Evolutionary conservation across 2,797 vertebrate genomes (phyloP), one percentile per base, ranked within the genome.

Genomic region (Anguilla megastoma): DNA sequence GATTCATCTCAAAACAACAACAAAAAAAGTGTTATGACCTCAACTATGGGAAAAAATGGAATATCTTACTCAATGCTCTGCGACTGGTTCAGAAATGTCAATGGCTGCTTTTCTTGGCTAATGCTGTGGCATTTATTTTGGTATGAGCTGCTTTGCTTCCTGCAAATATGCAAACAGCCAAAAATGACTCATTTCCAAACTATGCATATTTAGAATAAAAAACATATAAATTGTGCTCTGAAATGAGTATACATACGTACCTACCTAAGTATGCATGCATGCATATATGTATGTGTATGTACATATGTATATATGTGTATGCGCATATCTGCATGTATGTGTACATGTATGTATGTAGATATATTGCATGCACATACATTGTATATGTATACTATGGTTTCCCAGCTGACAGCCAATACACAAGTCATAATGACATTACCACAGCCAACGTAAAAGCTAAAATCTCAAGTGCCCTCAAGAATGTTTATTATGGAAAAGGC

Each of bases 1-100:
- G 82, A 84, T 84, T 84, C 50, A 84, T 84, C 27, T 56, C n/a
- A 12, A 84, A 54, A 30, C 14, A 50, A 54, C 36, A 36, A 54
- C n/a, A 63, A 14, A 12, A 16, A 54, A 27, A 1, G 52, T 84
- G 21, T 56, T 14, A 8, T 36, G 85, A 69, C 41, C 33, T 41
- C 60, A 60, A 48, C 27, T n/a, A 33, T 63, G 30, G 33, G 27
- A n/a, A 41, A 85, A 85, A 69, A 21, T 48, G 16, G 5, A 84
- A 56, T 54, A 5, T 30, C 9, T n/a, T 16, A 33, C n/a, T 84
- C 30, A 58, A 30, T 41, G 16, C 79, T 18, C 12, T 36, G 41
- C 9, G 41, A 10, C n/a, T 83, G 36, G 16, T 33, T 33, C 3
- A 74, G 30, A 74, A 21, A 74, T 33, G 10, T 41, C 30, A 41